These are phyloP conservation scores for Clavelina lepadiformis DNA, from an alignment of 23 tunicate genomes.

Conservation along the genomic window DNA sequence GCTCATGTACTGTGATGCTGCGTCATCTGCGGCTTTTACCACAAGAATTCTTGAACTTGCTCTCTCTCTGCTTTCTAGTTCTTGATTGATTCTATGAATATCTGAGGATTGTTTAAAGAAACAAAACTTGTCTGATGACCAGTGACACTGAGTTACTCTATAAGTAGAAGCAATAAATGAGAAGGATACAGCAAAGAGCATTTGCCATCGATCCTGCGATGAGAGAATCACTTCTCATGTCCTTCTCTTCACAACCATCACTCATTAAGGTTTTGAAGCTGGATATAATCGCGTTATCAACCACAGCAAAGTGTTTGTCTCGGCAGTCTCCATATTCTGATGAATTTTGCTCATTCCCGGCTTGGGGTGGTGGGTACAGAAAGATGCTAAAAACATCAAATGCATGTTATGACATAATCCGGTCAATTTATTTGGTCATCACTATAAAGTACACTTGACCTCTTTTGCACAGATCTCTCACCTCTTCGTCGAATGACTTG, in stretches of 20 bases:
- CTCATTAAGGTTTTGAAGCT: conserved; percentile 66
- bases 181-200: conserved; percentile 89
- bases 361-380: conserved; percentile 31
- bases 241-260: conserved; percentile 39
- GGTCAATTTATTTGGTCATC: background rate
- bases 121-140: too few species aligned
- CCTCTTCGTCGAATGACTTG: conserved; percentile 87
- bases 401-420: background rate
- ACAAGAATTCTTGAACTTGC: conserved; percentile 64
- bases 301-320: conserved; percentile 55
- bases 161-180: background rate
- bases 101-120: too few species aligned
- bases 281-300: conserved; percentile 46
- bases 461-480: background rate
- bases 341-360: background rate
- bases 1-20: conserved; percentile 90
- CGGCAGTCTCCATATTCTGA: conserved; percentile 10
- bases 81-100: conserved; percentile 43
- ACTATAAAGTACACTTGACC: background rate
- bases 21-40: conserved; percentile 86
- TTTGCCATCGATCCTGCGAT: conserved; percentile 88
- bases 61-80: conserved; percentile 20
- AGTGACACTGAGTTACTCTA: background rate
- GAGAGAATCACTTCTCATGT: conserved; percentile 77
- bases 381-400: conserved; percentile 30